Base-by-base conservation (phyloP, 2,113 vertebrate genomes). In the Emydocephalus ijimae region DNA sequence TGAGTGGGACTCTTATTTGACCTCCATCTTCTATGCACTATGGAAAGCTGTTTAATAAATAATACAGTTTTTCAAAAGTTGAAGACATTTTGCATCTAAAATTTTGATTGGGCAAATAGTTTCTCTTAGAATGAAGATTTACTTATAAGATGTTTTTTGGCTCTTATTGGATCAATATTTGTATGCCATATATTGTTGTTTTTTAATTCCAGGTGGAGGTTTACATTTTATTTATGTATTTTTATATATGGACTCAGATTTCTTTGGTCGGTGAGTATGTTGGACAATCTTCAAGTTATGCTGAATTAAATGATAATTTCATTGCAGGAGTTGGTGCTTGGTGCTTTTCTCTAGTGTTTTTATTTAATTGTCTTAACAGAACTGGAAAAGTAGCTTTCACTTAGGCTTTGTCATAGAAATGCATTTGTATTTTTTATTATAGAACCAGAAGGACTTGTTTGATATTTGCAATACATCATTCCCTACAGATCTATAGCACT, bases 221-320 rank as follows among this genome's bases (percentile, higher is more conserved):
- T 99, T 98, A 98, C 98, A 94, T 99, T 99, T 98, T 99, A 99
- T 98, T 98, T 98, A 96, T 97, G 95, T 97, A 98, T 99, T 97
- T 99, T 99, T 98, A 98, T 95, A 94, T 99, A 99, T 92, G 99
- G 99, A 93, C 94, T 99, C 96, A 97, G 95, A 95, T 99, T 99
- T 97, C 98, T 99, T 89, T 99, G 98, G 98, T 98, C 98, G 99
- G 99, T 99, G 97, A 99, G 98, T 98, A 89, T 94, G 5, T 92
- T 50, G 29, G 24, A 4, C 21, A 43, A 23, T 61, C 57, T 24
- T 85, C 14, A 92, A 85, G 24, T 85, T 69, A 34, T 85, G 20
- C 45, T 91, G 9, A 85, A 39, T 91, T 74, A 81, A 61, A 74
- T 48, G 87, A 12, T 11, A 2, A 92, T 52, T 93, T 81, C 89